A percentile compares a stretch with the other conserved stretches of the same genome.
Evolutionary conservation across 2,113 vertebrate genomes (phyloP).

Genomic region (Macquaria ambigua): DNA sequence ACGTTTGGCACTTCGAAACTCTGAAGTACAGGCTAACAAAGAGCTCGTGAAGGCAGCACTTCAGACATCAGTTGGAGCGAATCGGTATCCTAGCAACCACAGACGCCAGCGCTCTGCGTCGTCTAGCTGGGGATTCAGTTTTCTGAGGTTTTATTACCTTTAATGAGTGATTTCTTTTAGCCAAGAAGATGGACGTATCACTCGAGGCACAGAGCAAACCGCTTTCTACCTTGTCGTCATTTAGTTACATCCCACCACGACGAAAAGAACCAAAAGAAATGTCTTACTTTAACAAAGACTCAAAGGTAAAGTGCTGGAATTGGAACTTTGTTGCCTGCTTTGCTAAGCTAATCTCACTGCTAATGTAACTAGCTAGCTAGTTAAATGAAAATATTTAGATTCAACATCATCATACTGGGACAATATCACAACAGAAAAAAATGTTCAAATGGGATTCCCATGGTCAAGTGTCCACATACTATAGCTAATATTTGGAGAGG

Average conservation of each 20-base stretch:
- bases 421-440: not conserved
- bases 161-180: not conserved
- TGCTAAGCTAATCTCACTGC: not conserved
- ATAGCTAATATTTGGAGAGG: not conserved
- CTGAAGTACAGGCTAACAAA: not conserved
- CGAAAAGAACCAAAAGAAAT: slow-evolving; percentile 63
- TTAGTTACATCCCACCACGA: slow-evolving; percentile 75
- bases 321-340: not conserved
- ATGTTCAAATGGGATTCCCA: not conserved
- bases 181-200: slow-evolving; percentile 63
- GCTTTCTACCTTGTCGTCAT: slow-evolving; percentile 62
- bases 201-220: slow-evolving; percentile 58
- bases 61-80: no score
- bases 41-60: slow-evolving; percentile 43
- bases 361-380: not conserved
- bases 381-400: not conserved
- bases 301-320: slow-evolving; percentile 59
- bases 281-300: slow-evolving; percentile 66
- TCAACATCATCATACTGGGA: not conserved
- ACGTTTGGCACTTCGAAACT: not conserved
- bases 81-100: slow-evolving; percentile 73
- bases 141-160: not conserved
- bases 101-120: not conserved
- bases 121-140: accelerated
- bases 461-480: not conserved